Evolutionary conservation across 2,113 vertebrate species (phyloP).

Genomic region (Campylomormyrus tamandua): DNA sequence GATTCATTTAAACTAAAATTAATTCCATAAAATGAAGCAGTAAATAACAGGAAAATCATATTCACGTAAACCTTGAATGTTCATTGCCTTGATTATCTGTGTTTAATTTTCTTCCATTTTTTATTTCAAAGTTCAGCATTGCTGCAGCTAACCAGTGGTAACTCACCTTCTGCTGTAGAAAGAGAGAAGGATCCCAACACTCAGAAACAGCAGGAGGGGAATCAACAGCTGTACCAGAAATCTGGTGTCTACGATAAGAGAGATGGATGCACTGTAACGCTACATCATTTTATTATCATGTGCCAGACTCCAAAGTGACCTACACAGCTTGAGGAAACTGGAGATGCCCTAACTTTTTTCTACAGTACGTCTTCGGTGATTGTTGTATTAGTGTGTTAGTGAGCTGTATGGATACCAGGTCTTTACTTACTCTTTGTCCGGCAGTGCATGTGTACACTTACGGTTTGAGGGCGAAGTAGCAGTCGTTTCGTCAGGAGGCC

Average conservation of each 20-base stretch:
- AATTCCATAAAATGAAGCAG: neutral
- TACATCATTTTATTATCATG: neutral
- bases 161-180: conserved; percentile 40
- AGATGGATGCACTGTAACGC: neutral
- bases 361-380: neutral
- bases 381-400: neutral
- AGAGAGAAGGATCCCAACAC: conserved; percentile 38
- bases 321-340: neutral
- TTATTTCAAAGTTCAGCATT: neutral
- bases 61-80: neutral
- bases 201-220: conserved; percentile 41
- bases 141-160: neutral
- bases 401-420: neutral
- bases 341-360: neutral
- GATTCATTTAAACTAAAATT: neutral
- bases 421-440: neutral
- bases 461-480: neutral
- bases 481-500: neutral
- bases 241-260: conserved; percentile 30
- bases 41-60: neutral
- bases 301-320: neutral
- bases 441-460: neutral
- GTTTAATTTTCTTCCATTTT: neutral
- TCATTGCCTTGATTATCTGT: neutral
- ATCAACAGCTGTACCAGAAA: conserved; percentile 29